phyloP scores from a whole-genome alignment of 1,140 invertebrate species.

The Brachionus calyciflorus region DNA sequence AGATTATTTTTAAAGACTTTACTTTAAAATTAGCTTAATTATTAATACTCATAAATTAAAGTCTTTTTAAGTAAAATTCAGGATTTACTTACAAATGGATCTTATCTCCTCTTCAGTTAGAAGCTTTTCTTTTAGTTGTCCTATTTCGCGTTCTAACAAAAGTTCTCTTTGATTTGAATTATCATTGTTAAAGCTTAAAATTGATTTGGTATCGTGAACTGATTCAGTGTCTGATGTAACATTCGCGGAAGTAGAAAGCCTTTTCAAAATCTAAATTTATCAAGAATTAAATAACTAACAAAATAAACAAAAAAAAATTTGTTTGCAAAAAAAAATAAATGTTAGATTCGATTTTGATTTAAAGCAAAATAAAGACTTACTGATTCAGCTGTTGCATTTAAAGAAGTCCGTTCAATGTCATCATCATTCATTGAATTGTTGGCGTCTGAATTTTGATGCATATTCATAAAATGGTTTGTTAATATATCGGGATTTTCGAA shows the following conservation, averaged over 20 bases:
- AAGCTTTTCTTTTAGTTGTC: not conserved
- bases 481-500: constrained; percentile 11
- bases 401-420: not conserved
- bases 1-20: no score
- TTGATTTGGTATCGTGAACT: constrained; percentile 1
- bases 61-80: no score
- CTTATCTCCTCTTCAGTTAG: not conserved
- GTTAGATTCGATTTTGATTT: not conserved
- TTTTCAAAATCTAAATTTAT: not conserved
- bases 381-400: not conserved
- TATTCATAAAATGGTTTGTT: constrained; percentile 5
- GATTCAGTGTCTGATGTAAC: constrained; percentile 1
- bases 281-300: not conserved
- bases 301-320: no score
- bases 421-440: constrained; percentile 5
- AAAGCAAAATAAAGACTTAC: not conserved
- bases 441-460: not conserved
- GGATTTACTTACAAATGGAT: not conserved
- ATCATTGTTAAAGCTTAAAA: constrained; percentile 20
- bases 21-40: no score
- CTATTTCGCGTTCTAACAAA: not conserved
- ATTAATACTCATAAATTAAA: no score
- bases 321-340: no score
- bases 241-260: not conserved
- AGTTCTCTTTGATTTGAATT: not conserved